A percentile compares a stretch with the other conserved stretches of the same genome.
These are phyloP conservation scores for Lates japonicus DNA, from an alignment of 2,797 vertebrate genomes.

Conservation along the genomic window DNA sequence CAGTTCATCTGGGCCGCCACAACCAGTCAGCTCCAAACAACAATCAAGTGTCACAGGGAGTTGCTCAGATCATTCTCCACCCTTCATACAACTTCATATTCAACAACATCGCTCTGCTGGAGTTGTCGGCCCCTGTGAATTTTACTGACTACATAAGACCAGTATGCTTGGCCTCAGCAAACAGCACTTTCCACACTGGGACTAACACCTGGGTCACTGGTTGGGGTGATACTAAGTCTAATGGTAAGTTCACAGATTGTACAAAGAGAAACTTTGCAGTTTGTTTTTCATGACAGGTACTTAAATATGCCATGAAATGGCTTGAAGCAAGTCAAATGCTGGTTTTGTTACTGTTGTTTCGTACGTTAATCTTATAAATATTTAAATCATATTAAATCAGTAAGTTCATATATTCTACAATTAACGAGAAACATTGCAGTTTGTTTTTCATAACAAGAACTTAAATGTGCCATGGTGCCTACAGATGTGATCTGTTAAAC, in stretches of 20 bases:
- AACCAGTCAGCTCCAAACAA: neutral
- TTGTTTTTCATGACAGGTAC: neutral
- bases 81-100: rapidly evolving
- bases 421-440: no score
- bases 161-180: slow-evolving; percentile 75
- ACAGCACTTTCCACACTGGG: slow-evolving; percentile 49
- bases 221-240: rapidly evolving
- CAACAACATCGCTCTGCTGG: slow-evolving; percentile 37
- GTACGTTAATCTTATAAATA: no score
- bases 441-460: no score
- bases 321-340: neutral
- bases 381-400: no score
- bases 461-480: no score
- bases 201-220: slow-evolving; percentile 56
- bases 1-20: slow-evolving; percentile 31
- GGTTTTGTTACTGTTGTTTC: neutral
- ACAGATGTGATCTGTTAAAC: no score
- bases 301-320: neutral
- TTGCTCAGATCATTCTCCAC: rapidly evolving
- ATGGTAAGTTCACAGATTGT: slow-evolving; percentile 28
- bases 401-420: no score
- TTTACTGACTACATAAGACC: slow-evolving; percentile 75
- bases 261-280: neutral
- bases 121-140: slow-evolving; percentile 36
- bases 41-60: rapidly evolving